A percentile compares a stretch with the other conserved stretches of the same genome.
These are phyloP conservation scores for Sphaeramia orbicularis DNA, from an alignment of 2,797 vertebrate species.

Conservation along the genomic window DNA sequence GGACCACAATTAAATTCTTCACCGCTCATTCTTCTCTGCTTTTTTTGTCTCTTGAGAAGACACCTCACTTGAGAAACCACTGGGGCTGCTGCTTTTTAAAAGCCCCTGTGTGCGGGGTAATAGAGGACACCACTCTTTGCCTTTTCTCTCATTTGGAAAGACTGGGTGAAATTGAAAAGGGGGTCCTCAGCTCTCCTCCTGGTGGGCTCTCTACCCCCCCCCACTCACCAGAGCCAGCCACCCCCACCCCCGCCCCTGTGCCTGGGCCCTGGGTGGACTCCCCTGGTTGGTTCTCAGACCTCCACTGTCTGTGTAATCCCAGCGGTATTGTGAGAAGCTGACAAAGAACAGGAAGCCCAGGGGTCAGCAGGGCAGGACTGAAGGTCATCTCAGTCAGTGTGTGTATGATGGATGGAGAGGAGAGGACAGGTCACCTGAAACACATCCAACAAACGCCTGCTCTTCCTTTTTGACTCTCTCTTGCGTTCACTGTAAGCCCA, in stretches of 20 bases:
- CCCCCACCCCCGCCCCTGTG: constrained; percentile 13
- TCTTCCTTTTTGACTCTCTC: constrained; percentile 7
- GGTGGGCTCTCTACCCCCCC: constrained; percentile 34
- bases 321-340: constrained; percentile 74
- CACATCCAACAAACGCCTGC: neutral
- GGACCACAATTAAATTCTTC: constrained; percentile 76
- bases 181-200: constrained; percentile 72
- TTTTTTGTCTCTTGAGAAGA: constrained; percentile 75
- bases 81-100: constrained; percentile 69
- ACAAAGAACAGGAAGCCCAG: constrained; percentile 86
- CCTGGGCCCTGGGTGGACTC: constrained; percentile 59
- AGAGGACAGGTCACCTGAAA: constrained; percentile 64
- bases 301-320: constrained; percentile 69
- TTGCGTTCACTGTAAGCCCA: too few species aligned
- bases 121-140: constrained; percentile 74
- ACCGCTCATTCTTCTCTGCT: constrained; percentile 69
- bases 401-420: constrained; percentile 77
- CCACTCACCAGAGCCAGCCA: constrained; percentile 16
- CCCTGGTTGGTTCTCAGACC: constrained; percentile 74
- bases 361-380: constrained; percentile 73
- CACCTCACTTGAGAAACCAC: constrained; percentile 79
- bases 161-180: constrained; percentile 68
- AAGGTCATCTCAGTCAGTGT: constrained; percentile 81
- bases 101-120: constrained; percentile 72
- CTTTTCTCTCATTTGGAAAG: constrained; percentile 74